Evolutionary conservation across 2,113 vertebrate genomes (phyloP).

Genomic region (Pao palembangensis): DNA sequence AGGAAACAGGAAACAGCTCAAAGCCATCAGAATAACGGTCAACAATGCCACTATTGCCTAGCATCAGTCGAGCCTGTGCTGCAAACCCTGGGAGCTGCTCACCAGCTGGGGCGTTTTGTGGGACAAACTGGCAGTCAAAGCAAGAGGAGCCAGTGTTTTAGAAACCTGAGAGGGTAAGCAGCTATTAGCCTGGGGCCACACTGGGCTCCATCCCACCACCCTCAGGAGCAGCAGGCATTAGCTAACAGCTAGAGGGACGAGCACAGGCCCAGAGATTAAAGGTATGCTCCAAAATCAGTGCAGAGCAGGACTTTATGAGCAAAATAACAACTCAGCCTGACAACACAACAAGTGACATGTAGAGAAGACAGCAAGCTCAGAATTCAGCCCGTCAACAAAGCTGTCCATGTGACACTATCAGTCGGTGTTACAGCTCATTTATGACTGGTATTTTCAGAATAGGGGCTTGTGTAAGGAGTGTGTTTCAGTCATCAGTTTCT

Average conservation of each 20-base stretch:
- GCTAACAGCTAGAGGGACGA: slow-evolving; percentile 57
- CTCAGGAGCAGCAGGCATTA: slow-evolving; percentile 72
- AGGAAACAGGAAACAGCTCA: not conserved
- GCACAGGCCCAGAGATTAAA: not conserved
- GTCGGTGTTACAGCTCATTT: too few relatives aligned
- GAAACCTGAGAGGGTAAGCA: slow-evolving; percentile 68
- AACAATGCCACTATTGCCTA: too few relatives aligned
- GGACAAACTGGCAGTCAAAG: slow-evolving; percentile 70
- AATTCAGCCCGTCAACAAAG: too few relatives aligned
- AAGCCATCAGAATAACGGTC: not conserved
- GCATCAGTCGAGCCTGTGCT: not conserved
- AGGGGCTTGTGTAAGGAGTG: too few relatives aligned
- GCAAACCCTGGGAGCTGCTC: slow-evolving; percentile 53
- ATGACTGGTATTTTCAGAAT: too few relatives aligned
- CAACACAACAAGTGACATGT: too few relatives aligned
- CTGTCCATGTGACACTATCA: too few relatives aligned
- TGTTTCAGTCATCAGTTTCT: not conserved
- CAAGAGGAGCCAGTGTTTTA: slow-evolving; percentile 72
- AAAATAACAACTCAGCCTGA: not conserved
- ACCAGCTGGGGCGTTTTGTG: slow-evolving; percentile 73
- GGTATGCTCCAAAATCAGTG: not conserved
- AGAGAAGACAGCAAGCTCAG: too few relatives aligned
- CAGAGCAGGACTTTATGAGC: slow-evolving; percentile 17
- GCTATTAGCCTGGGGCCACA: slow-evolving; percentile 62
- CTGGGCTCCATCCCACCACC: slow-evolving; percentile 70